phyloP scores from a whole-genome alignment of 1,140 invertebrate genomes.

The Brachionus asplanchnoidis region DNA sequence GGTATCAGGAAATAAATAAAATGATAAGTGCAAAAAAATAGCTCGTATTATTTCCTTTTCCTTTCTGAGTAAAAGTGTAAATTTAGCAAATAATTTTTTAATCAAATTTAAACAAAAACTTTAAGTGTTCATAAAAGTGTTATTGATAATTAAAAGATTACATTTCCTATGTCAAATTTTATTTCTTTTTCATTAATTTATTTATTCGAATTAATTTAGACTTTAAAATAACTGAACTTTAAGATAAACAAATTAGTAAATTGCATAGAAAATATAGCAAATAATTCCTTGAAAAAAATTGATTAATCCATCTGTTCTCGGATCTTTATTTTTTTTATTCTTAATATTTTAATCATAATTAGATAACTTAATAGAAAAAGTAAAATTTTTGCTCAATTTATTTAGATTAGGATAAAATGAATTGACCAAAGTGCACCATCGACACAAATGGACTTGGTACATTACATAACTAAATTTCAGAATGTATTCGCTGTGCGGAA shows the following conservation, averaged over 20 bases:
- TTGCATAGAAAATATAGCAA: neutral
- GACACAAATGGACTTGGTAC: conserved; percentile 6
- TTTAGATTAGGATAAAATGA: neutral
- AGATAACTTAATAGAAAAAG: neutral
- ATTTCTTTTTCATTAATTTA: neutral
- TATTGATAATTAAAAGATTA: no score
- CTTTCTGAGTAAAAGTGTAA: no score
- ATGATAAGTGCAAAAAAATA: no score
- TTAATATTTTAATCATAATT: neutral
- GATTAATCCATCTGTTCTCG: neutral
- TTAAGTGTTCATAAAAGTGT: no score
- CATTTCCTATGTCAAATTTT: neutral
- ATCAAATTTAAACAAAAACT: no score
- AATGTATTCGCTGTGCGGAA: conserved; percentile 33
- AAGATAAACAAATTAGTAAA: neutral
- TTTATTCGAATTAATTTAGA: no score
- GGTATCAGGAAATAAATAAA: no score
- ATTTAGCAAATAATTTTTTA: no score
- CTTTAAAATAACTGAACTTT: no score
- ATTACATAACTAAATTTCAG: conserved; percentile 40
- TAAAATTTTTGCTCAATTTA: neutral
- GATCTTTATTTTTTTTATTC: neutral
- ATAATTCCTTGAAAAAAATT: neutral
- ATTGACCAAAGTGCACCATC: neutral
- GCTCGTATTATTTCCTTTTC: no score